phyloP scores from a whole-genome alignment of 2,113 vertebrate genomes.

The Plecotus auritus region DNA sequence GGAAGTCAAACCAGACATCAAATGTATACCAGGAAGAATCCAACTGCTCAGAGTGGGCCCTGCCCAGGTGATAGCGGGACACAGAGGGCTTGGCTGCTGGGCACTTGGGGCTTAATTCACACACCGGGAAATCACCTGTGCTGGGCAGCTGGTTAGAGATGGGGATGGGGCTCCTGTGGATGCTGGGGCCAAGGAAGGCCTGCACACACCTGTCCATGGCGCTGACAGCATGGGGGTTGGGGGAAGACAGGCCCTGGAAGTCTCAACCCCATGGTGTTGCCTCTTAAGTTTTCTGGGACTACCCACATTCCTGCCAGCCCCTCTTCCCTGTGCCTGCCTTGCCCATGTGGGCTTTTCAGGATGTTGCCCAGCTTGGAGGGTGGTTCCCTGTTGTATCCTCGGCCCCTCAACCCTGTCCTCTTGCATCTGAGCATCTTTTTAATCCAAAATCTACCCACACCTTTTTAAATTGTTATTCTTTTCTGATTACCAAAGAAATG shows the following conservation, averaged over 20 bases:
- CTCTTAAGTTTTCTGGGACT: neutral
- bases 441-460: neutral
- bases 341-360: neutral
- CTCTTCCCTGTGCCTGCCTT: neutral
- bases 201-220: neutral
- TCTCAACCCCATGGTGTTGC: neutral
- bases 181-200: neutral
- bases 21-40: neutral
- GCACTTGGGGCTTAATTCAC: neutral
- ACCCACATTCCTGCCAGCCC: neutral
- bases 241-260: neutral
- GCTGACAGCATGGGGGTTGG: neutral
- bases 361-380: neutral
- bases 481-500: neutral
- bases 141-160: neutral
- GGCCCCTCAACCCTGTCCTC: neutral
- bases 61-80: neutral
- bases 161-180: neutral
- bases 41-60: neutral
- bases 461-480: neutral
- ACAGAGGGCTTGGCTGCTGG: neutral
- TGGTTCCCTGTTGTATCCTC: neutral
- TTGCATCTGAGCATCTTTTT: neutral
- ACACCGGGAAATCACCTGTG: neutral
- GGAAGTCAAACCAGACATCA: neutral